phyloP scores from a whole-genome alignment of 2,797 vertebrate genomes.

The Darevskia mixta region DNA sequence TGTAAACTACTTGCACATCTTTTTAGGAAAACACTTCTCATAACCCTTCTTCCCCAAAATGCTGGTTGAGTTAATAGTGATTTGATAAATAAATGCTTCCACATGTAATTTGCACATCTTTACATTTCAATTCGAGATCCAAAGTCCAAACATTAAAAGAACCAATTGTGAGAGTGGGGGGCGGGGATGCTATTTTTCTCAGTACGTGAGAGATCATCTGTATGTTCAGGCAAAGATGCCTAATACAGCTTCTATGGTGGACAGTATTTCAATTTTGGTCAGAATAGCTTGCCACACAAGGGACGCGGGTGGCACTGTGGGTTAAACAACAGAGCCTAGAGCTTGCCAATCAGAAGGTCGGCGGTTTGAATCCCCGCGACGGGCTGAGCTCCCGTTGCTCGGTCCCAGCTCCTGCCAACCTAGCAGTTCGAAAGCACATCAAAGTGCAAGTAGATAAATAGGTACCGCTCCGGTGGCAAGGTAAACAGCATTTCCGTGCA shows the following conservation, averaged over 20 bases:
- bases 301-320: too few species aligned
- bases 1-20: not conserved
- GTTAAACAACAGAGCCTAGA: too few species aligned
- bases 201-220: not conserved
- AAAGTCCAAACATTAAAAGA: constrained; percentile 9
- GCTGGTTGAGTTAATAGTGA: not conserved
- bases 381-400: too few species aligned
- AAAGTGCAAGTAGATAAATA: too few species aligned
- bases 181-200: not conserved
- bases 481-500: too few species aligned
- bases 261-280: constrained; percentile 24
- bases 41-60: not conserved
- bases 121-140: not conserved
- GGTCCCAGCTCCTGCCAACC: too few species aligned
- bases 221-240: not conserved
- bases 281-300: not conserved
- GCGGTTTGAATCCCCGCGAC: too few species aligned
- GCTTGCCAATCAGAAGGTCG: too few species aligned
- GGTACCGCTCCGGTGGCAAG: too few species aligned
- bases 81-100: not conserved
- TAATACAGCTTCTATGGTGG: not conserved
- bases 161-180: not conserved
- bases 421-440: too few species aligned
- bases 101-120: not conserved
- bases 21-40: not conserved